A percentile compares a stretch with the other conserved stretches of the same genome.
These are phyloP conservation scores for Actinemys pallida DNA, from an alignment of 2,113 vertebrate genomes.

Conservation along the genomic window DNA sequence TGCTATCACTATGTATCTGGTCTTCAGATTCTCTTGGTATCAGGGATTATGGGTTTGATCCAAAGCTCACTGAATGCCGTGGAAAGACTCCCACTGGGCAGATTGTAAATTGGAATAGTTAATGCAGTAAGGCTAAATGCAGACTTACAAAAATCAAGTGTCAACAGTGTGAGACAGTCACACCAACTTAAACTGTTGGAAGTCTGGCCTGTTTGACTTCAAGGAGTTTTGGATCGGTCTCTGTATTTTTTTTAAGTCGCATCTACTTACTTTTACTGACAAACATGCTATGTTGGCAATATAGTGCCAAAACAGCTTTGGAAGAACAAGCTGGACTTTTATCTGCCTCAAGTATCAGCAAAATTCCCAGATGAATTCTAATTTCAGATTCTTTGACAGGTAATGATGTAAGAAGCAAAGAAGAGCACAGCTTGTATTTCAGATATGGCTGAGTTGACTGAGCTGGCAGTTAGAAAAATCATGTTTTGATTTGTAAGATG, in stretches of 20 bases:
- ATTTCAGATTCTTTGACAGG: slow-evolving; percentile 63
- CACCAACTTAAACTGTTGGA: not conserved
- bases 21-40: not conserved
- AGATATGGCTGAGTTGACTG: slow-evolving; percentile 21
- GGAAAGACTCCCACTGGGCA: not conserved
- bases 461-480: not conserved
- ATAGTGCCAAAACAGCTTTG: not conserved
- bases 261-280: not conserved
- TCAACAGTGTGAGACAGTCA: not conserved
- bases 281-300: not conserved
- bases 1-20: not conserved
- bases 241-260: not conserved
- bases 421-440: slow-evolving; percentile 54
- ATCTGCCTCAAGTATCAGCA: not conserved
- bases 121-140: not conserved
- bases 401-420: slow-evolving; percentile 60
- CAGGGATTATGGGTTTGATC: not conserved
- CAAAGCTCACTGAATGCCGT: not conserved
- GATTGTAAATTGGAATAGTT: not conserved
- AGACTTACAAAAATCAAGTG: not conserved
- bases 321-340: slow-evolving; percentile 39
- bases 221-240: not conserved
- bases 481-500: slow-evolving; percentile 44
- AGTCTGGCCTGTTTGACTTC: not conserved
- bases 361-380: slow-evolving; percentile 58